Evolutionary conservation across 2,113 vertebrate species (phyloP).

Genomic region (Platycercus adscitus): DNA sequence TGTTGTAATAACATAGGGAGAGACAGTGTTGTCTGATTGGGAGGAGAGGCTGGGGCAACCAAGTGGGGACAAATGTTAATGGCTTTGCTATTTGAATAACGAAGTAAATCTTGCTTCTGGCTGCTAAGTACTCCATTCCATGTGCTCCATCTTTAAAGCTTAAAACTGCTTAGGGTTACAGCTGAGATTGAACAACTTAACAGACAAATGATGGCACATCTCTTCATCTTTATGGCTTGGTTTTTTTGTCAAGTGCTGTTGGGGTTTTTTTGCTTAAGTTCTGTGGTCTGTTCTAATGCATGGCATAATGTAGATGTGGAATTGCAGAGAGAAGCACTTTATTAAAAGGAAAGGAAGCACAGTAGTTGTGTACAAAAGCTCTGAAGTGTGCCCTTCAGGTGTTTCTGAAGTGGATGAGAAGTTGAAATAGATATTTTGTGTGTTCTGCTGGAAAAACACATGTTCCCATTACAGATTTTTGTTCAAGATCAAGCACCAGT

Average conservation of each 20-base stretch:
- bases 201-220: accelerated
- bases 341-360: background rate
- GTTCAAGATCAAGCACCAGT: background rate
- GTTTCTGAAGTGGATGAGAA: background rate
- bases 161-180: background rate
- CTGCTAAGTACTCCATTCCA: background rate
- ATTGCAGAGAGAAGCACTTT: background rate
- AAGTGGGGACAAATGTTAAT: background rate
- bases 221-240: background rate
- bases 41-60: background rate
- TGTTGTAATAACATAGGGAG: background rate
- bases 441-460: background rate
- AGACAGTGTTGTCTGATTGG: background rate
- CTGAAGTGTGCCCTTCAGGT: background rate
- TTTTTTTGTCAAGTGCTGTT: background rate
- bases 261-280: background rate
- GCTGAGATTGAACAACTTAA: background rate
- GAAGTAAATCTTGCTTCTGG: background rate
- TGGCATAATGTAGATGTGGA: background rate
- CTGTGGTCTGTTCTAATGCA: background rate
- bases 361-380: background rate
- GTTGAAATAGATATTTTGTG: background rate
- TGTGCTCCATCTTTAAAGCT: background rate
- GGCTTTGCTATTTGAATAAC: background rate
- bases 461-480: background rate